Conservation (phyloP, 2,797 vertebrate genomes). For the Onychomys torridus region DNA sequence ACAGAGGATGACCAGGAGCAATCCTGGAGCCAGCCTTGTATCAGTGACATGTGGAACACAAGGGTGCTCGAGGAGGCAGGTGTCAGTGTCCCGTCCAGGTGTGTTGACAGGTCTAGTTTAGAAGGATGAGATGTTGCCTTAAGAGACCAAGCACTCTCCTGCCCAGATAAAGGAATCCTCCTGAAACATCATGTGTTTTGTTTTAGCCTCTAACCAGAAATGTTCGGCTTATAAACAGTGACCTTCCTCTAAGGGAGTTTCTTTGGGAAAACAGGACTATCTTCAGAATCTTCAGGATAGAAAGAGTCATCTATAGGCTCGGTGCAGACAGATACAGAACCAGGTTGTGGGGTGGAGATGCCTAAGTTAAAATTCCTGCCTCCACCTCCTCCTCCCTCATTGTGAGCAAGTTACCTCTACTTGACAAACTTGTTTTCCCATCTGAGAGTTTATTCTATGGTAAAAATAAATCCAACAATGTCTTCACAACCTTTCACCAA, state of each 20-base stretch:
- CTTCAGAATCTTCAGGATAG: neutral
- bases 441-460: neutral
- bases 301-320: neutral
- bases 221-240: neutral
- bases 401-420: neutral
- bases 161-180: neutral
- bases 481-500: neutral
- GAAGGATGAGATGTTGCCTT: neutral
- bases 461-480: slow-evolving; percentile 44
- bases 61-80: rapidly evolving
- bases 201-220: neutral
- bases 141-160: neutral
- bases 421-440: neutral
- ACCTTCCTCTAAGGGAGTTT: slow-evolving; percentile 26
- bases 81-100: rapidly evolving
- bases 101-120: neutral
- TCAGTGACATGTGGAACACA: neutral
- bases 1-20: neutral
- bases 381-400: neutral
- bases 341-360: neutral
- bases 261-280: neutral
- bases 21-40: neutral
- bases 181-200: neutral
- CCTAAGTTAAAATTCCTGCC: neutral
- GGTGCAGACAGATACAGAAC: neutral